A percentile compares a stretch with the other conserved stretches of the same genome.
These are phyloP conservation scores for Salmo trutta DNA, from an alignment of 2,797 vertebrate species.

Conservation along the genomic window DNA sequence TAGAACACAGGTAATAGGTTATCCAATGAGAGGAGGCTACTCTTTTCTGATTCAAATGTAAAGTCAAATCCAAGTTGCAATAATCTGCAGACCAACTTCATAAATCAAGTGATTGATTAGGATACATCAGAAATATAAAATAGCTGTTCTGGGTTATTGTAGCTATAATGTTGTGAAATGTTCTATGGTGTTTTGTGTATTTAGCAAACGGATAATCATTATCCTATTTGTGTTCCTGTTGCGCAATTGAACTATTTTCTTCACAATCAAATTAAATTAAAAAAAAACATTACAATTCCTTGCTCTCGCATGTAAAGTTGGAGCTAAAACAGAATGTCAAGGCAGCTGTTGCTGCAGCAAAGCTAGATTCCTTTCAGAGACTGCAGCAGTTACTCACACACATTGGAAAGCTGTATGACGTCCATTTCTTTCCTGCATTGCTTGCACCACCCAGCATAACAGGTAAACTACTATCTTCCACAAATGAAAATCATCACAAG, in stretches of 20 bases:
- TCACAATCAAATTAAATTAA: not conserved
- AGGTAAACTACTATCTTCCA: conserved; percentile 22
- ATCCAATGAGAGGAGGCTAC: conserved; percentile 50
- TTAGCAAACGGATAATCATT: not conserved
- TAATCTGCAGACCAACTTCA: not conserved
- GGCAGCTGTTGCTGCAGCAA: conserved; percentile 27
- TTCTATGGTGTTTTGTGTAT: not conserved
- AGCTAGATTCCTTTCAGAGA: conserved; percentile 77
- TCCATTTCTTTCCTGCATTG: conserved; percentile 15
- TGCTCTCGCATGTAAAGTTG: not conserved
- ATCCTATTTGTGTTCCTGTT: not conserved
- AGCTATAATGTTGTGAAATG: not conserved
- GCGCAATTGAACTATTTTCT: not conserved
- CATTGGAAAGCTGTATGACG: not conserved
- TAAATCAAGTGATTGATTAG: not conserved
- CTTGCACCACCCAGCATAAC: conserved; percentile 11
- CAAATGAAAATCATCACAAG: not conserved
- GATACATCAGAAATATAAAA: not conserved
- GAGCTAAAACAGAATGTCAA: not conserved
- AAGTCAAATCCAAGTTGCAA: conserved; percentile 37
- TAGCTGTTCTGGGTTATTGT: not conserved
- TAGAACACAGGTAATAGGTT: conserved; percentile 57
- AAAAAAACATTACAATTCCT: no score
- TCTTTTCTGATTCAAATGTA: conserved; percentile 29
- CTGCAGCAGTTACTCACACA: conserved; percentile 47